These are phyloP conservation scores for Mesocricetus auratus DNA, from an alignment of 2,113 vertebrate species.

Conservation along the genomic window DNA sequence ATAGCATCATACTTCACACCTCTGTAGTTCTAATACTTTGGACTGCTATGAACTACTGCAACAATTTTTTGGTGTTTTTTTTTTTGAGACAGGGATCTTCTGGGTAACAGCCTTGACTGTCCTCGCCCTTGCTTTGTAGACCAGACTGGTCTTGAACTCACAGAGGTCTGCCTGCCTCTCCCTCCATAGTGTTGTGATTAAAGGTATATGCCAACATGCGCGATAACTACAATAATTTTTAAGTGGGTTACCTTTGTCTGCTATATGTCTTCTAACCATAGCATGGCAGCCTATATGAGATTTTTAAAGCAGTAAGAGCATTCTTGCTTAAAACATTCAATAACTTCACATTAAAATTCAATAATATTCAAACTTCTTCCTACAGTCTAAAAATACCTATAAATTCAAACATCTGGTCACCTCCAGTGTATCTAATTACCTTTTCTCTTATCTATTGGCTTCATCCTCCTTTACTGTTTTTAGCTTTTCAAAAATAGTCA, in stretches of 20 bases:
- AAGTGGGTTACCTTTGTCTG: neutral
- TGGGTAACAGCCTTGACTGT: neutral
- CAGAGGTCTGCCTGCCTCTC: neutral
- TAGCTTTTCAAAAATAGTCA: neutral
- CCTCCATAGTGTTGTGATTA: neutral
- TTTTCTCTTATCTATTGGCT: neutral
- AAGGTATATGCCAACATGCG: rapidly evolving
- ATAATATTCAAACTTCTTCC: neutral
- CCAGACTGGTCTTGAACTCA: neutral
- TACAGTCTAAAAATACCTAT: neutral
- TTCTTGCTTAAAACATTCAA: neutral
- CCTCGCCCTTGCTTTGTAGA: rapidly evolving
- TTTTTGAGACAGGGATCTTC: neutral
- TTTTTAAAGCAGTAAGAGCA: neutral
- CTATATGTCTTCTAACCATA: neutral
- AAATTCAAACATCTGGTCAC: neutral
- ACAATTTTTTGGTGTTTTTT: neutral
- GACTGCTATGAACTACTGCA: neutral
- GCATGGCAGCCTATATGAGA: neutral
- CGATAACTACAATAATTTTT: neutral
- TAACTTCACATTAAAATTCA: neutral
- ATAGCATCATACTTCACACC: neutral
- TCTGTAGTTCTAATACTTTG: neutral
- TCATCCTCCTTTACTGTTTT: neutral
- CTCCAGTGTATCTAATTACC: neutral